phyloP scores from a whole-genome alignment of 1,140 invertebrate genomes.

The Scaptomyza pallida region DNA sequence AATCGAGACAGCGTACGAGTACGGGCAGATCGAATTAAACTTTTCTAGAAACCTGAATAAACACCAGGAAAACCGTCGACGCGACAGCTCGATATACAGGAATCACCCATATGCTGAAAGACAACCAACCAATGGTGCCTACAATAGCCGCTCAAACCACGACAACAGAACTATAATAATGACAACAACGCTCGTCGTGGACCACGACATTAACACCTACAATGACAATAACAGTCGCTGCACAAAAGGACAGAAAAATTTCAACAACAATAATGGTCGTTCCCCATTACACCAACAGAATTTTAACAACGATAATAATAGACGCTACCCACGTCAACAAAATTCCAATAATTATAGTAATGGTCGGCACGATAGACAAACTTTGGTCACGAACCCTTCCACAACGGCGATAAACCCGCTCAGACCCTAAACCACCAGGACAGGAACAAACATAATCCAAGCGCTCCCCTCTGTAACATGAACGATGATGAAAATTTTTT shows the following conservation, averaged over 20 bases:
- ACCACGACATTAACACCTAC: not conserved
- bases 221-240: constrained; percentile 14
- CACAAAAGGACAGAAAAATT: no score
- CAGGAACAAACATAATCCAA: constrained; percentile 30
- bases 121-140: constrained; percentile 21
- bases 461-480: constrained; percentile 31
- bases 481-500: constrained; percentile 32
- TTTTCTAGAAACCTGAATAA: no score
- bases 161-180: constrained; percentile 24
- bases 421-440: constrained; percentile 20
- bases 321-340: constrained; percentile 19
- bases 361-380: constrained; percentile 1
- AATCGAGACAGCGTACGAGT: no score
- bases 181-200: constrained; percentile 26
- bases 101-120: no score
- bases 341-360: constrained; percentile 33
- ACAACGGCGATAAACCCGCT: constrained; percentile 10
- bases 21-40: no score
- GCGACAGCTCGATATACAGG: no score
- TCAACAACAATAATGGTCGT: no score
- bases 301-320: constrained; percentile 12
- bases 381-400: not conserved
- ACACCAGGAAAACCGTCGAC: no score
- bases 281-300: constrained; percentile 7
- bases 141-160: constrained; percentile 26